These are phyloP conservation scores for Caenorhabditis inopinata DNA, from an alignment of 1,140 invertebrate species.

Conservation along the genomic window DNA sequence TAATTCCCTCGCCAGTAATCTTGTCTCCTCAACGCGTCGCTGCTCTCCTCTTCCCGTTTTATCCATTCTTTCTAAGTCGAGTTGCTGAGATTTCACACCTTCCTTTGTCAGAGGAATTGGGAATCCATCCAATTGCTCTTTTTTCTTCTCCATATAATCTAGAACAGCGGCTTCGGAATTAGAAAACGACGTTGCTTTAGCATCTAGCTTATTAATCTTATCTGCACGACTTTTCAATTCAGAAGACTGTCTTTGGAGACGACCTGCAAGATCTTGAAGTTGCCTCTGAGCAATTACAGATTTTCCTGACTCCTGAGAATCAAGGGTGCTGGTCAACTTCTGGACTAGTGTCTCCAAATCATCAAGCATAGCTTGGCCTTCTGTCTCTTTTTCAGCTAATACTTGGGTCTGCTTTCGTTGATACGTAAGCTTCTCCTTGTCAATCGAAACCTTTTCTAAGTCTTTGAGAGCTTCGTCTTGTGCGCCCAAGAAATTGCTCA, in stretches of 20 bases:
- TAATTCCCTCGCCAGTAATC: slow-evolving; percentile 25
- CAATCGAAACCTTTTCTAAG: slow-evolving; percentile 21
- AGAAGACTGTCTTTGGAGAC: background rate
- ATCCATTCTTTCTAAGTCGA: slow-evolving; percentile 27
- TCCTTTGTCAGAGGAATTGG: slow-evolving; percentile 23
- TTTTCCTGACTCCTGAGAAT: background rate
- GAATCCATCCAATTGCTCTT: background rate
- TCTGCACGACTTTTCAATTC: slow-evolving; percentile 21
- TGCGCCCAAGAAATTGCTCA: background rate
- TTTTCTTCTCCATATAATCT: slow-evolving; percentile 24
- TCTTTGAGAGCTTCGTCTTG: slow-evolving; percentile 6
- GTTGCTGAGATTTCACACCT: background rate
- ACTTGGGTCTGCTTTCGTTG: background rate
- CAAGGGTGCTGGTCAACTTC: too few relatives aligned
- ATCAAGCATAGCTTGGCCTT: background rate
- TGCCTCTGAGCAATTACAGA: background rate
- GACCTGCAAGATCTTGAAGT: background rate
- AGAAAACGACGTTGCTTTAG: slow-evolving; percentile 10
- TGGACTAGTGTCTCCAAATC: background rate
- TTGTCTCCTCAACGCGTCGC: slow-evolving; percentile 19
- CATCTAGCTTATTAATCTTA: slow-evolving; percentile 37
- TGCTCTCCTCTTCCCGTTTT: slow-evolving; percentile 14
- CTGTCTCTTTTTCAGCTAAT: background rate
- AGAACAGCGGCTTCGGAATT: background rate
- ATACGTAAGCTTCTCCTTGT: background rate